Evolutionary conservation across 2,797 vertebrate genomes (phyloP).

Genomic region (Coregonus suidteri): DNA sequence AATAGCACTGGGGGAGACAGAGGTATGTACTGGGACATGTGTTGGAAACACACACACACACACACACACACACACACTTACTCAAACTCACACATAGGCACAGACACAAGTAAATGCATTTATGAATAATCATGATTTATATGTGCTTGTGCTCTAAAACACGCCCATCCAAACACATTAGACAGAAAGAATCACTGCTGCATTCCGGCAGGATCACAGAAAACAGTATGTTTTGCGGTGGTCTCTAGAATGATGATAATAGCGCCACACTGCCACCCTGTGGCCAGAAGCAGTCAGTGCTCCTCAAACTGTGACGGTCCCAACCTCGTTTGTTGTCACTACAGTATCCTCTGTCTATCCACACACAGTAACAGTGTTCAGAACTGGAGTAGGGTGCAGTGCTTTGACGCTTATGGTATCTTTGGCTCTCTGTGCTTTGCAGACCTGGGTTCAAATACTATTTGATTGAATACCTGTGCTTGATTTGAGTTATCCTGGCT

Average conservation of each 20-base stretch:
- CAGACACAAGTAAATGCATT: neutral
- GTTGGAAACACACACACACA: neutral
- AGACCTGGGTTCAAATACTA: neutral
- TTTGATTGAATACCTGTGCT: neutral
- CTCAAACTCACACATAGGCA: too few species aligned
- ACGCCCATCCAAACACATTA: neutral
- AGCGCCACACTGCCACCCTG: constrained; percentile 10
- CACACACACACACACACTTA: too few species aligned
- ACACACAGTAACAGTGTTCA: neutral
- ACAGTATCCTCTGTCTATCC: neutral
- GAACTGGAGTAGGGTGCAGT: neutral
- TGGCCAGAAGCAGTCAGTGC: neutral
- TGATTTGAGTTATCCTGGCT: too few species aligned
- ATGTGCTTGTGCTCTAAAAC: neutral
- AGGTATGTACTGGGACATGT: neutral
- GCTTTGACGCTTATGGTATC: neutral
- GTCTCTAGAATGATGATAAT: too few species aligned
- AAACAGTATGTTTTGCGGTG: neutral
- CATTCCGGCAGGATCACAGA: neutral
- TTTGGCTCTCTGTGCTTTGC: neutral
- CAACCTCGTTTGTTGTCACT: neutral
- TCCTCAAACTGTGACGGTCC: neutral
- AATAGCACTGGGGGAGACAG: constrained; percentile 75
- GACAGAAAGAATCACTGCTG: neutral
- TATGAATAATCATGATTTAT: neutral